phyloP scores from a whole-genome alignment of 1,140 invertebrate species.

The Limonius californicus region DNA sequence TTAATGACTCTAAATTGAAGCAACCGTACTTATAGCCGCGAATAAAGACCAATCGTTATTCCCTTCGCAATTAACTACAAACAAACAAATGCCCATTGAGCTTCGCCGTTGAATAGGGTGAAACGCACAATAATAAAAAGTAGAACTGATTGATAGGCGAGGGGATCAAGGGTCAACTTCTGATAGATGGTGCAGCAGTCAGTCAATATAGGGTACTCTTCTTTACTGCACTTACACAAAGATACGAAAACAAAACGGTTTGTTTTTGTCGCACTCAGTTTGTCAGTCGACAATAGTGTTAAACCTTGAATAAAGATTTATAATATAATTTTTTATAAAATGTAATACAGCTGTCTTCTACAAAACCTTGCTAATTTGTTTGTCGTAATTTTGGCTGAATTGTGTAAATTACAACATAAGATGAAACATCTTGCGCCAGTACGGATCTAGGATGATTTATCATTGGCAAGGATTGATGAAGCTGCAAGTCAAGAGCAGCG shows the following conservation, averaged over 20 bases:
- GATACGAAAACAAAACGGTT: too few species aligned
- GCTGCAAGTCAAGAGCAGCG: conserved; percentile 30
- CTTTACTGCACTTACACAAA: neutral
- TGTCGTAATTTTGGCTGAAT: too few species aligned
- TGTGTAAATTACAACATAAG: too few species aligned
- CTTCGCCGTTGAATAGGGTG: neutral
- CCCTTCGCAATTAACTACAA: neutral
- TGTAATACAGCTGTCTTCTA: too few species aligned
- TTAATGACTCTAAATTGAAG: too few species aligned
- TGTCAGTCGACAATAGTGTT: too few species aligned
- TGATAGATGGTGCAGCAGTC: conserved; percentile 10
- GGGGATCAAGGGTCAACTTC: conserved; percentile 10
- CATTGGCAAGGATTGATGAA: conserved; percentile 32
- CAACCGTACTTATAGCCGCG: too few species aligned
- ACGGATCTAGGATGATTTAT: conserved; percentile 18
- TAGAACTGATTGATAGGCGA: conserved; percentile 19
- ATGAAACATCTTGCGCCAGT: neutral
- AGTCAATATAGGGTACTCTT: neutral
- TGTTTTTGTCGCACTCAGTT: too few species aligned
- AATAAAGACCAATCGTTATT: too few species aligned
- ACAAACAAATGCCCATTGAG: conserved; percentile 17
- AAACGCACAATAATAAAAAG: conserved; percentile 18
- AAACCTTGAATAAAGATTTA: too few species aligned
- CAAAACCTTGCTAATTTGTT: too few species aligned
- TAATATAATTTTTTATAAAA: too few species aligned